These are phyloP conservation scores for Ichneumoninae sp. DNA, from an alignment of 2,888 invertebrate species.

Conservation along the genomic window DNA sequence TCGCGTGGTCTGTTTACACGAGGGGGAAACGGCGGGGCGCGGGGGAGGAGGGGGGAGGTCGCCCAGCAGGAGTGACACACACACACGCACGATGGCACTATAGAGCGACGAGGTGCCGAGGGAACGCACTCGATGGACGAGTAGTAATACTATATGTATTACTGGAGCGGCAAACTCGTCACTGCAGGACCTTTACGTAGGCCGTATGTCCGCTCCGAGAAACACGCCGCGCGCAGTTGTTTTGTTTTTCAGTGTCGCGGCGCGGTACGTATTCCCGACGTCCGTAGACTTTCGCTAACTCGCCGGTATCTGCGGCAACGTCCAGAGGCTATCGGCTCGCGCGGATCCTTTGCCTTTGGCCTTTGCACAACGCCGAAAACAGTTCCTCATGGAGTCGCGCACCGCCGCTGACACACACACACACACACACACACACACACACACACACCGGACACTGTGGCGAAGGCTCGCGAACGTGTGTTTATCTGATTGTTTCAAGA, in stretches of 20 bases:
- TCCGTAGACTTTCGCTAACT: constrained; percentile 41
- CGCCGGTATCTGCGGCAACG: constrained; percentile 59
- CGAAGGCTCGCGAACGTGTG: not conserved
- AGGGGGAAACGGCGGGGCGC: constrained; percentile 30
- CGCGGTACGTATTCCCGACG: not conserved
- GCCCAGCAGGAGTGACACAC: constrained; percentile 48
- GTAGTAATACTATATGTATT: not conserved
- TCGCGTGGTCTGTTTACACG: constrained; percentile 68
- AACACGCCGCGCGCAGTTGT: constrained; percentile 2
- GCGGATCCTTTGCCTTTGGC: constrained; percentile 39
- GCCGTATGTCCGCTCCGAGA: not conserved
- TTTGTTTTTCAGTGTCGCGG: not conserved
- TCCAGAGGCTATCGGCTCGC: not conserved
- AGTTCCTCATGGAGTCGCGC: constrained; percentile 36
- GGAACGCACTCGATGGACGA: not conserved
- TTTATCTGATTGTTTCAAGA: not conserved
- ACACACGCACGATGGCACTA: not conserved
- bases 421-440: too few species aligned
- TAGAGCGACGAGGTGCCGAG: not conserved
- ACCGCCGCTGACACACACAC: not conserved
- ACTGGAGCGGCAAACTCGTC: not conserved
- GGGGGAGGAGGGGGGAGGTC: not conserved
- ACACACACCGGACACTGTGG: not conserved
- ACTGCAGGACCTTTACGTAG: not conserved
- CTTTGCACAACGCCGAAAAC: constrained; percentile 52